phyloP scores from a whole-genome alignment of 2,797 vertebrate genomes.

The Adelosebastes latens region DNA sequence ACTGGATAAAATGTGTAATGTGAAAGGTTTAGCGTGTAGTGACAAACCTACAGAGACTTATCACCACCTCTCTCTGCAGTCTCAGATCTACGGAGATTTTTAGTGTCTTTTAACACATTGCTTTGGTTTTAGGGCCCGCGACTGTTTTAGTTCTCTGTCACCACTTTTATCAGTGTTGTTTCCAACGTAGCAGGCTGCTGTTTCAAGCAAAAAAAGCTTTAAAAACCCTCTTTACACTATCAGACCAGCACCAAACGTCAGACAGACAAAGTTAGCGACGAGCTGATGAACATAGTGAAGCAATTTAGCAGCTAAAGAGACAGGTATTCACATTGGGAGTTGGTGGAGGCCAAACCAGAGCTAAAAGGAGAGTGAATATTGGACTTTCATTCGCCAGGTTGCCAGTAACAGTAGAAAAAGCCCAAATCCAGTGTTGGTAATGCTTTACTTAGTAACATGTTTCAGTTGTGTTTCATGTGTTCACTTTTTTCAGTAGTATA shows the following conservation, averaged over 20 bases:
- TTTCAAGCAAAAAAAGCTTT: background rate
- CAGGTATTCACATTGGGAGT: no score
- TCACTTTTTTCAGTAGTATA: background rate
- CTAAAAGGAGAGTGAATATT: background rate
- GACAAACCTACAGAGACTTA: background rate
- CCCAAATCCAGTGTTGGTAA: background rate
- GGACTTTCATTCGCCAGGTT: background rate
- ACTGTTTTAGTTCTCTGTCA: background rate
- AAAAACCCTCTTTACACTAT: background rate
- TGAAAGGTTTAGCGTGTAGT: background rate
- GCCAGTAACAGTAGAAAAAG: background rate
- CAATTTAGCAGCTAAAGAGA: no score
- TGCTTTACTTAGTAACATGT: background rate
- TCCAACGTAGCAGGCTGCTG: no score
- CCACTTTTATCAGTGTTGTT: background rate
- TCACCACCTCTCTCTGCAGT: background rate
- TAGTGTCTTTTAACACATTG: background rate
- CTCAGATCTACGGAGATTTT: background rate
- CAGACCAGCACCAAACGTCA: background rate
- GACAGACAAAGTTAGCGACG: background rate
- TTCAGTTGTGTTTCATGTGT: background rate
- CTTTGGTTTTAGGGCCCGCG: background rate
- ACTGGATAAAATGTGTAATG: background rate
- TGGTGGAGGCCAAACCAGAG: slow-evolving; percentile 1
- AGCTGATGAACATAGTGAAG: background rate